A percentile compares a stretch with the other conserved stretches of the same genome.
Conservation (phyloP, 2,113 vertebrate genomes). For the Apteryx mantelli region DNA sequence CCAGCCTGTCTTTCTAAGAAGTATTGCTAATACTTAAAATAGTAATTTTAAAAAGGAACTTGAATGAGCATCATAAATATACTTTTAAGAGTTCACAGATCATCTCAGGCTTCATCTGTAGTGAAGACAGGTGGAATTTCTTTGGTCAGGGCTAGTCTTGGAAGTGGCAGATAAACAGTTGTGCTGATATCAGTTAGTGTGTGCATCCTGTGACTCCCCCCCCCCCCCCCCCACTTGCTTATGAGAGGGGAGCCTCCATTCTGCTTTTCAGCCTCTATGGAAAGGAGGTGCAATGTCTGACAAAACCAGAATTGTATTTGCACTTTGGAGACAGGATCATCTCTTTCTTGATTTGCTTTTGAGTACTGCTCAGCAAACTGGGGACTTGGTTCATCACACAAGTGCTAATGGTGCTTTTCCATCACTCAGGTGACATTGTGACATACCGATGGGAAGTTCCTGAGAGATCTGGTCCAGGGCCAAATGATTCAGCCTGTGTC, state of each 20-base stretch:
- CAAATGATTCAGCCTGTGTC: constrained; percentile 79
- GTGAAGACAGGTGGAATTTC: not conserved
- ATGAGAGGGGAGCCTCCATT: not conserved
- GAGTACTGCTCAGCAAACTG: not conserved
- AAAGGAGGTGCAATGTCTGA: not conserved
- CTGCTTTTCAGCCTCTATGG: not conserved
- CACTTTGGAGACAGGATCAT: not conserved
- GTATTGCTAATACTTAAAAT: not conserved
- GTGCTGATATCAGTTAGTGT: not conserved
- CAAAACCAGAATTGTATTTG: not conserved
- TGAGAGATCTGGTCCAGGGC: constrained; percentile 78
- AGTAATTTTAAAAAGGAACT: not conserved
- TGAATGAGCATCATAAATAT: not conserved
- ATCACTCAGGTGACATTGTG: constrained; percentile 72
- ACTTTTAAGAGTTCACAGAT: not conserved
- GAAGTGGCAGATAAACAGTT: not conserved
- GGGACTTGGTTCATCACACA: not conserved
- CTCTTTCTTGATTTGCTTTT: not conserved
- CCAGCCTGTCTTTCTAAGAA: not conserved
- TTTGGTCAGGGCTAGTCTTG: not conserved
- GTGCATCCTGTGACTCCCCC: not conserved
- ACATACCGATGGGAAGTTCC: constrained; percentile 79
- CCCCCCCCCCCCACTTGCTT: not conserved
- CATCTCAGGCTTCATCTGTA: not conserved
- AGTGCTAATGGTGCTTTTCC: not conserved